Base-by-base conservation (phyloP, 2,797 vertebrate genomes). In the Acanthopagrus latus region DNA sequence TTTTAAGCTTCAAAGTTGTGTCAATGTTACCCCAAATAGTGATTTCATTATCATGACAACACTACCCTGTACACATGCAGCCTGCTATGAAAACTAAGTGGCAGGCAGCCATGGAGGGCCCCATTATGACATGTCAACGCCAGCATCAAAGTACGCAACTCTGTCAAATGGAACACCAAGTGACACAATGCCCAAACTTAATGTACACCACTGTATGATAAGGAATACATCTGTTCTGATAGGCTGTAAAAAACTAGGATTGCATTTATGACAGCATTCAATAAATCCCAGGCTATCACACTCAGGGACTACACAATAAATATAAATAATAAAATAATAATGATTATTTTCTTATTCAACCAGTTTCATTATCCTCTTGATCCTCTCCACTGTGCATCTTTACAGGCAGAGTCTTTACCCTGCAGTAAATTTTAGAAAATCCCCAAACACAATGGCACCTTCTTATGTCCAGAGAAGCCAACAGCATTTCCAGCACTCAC, bases 371-470 rank as follows among this genome's bases (percentile, higher is more conserved):
- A 27, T 44, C 17, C 18, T 5, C 21, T 62, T 44, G 2, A 44
- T 27, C n/a, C 47, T 7, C 21, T 62, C 21, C 46, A 44, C 25
- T 57, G 50, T 66, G 46, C 47, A 51, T 71, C 3, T n/a, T 43
- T 41, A 25, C 41, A 56, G 21, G 25, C 23, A 62, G 43, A 60
- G 44, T 50, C 43, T 67, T 21, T 4, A 20, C 25, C 41, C 18
- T 50, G 38, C 20, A 51, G 20, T 27, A n/a, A 68, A 75, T 27
- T 60, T 27, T 38, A 46, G 14, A 62, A 71, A 74, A 60, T 44
- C 44, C 29, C 20, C 64, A 70, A 58, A 68, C 62, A 80, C 70
- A 64, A 48, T 47, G 47, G 56, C 78, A 78, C 47, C 56, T 58
- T 73, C 65, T 66, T 16, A 8, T n/a, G 60, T 52, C 29, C 50